Percentiles rank a stretch among this genome's conserved stretches.
Conservation (phyloP, 2,888 invertebrate genomes). For the Branchipolynoe longqiensis region DNA sequence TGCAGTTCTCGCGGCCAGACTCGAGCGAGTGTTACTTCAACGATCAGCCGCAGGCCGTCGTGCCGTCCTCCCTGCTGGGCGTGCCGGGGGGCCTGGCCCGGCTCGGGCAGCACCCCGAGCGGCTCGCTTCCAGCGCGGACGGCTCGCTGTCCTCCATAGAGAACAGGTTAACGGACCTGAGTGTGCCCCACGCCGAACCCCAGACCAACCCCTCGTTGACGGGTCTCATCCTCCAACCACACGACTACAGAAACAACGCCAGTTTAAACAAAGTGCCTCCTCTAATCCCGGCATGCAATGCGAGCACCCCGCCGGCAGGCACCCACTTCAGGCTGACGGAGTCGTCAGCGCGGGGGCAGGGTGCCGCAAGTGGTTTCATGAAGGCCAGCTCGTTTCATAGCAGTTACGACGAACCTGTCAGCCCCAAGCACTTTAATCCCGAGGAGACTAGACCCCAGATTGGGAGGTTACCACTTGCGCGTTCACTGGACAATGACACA, state of each 20-base stretch:
- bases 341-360: background rate
- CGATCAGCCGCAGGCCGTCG: background rate
- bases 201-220: background rate
- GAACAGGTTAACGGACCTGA: constrained; percentile 9
- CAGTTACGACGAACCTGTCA: background rate
- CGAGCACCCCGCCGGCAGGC: background rate
- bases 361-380: background rate
- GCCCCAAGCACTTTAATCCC: too few relatives aligned
- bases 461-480: too few relatives aligned
- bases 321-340: background rate
- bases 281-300: background rate
- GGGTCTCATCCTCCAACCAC: constrained; percentile 44
- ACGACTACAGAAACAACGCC: constrained; percentile 22
- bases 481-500: too few relatives aligned
- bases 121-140: background rate
- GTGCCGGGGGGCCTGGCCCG: background rate
- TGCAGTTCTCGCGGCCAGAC: constrained; percentile 32
- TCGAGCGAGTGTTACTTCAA: constrained; percentile 17
- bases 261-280: constrained; percentile 8
- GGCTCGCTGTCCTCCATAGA: constrained; percentile 31
- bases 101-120: background rate
- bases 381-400: constrained; percentile 1
- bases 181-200: background rate
- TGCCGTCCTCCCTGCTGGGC: background rate
- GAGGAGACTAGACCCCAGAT: too few relatives aligned